Evolutionary conservation across 2,888 invertebrate species (phyloP).

Genomic region (Oscheius onirici): DNA sequence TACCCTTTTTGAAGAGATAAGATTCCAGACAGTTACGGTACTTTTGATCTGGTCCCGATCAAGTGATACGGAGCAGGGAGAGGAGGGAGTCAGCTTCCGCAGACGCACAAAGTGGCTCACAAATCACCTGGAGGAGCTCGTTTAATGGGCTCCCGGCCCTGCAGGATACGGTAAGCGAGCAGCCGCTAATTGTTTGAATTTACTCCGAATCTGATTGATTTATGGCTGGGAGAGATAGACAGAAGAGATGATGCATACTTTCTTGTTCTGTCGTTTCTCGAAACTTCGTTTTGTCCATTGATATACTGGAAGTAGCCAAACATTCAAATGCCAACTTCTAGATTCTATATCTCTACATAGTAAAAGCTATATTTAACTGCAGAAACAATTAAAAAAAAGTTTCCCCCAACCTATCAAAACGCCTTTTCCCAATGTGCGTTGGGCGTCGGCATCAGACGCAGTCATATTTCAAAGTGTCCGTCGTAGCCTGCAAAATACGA

Average conservation of each 20-base stretch:
- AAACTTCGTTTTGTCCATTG: no score
- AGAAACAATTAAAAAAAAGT: neutral
- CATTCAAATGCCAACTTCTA: no score
- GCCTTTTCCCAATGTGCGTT: neutral
- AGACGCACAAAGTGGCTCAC: slow-evolving; percentile 26
- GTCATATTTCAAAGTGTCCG: slow-evolving; percentile 18
- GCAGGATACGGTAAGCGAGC: slow-evolving; percentile 6
- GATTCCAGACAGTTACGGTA: no score
- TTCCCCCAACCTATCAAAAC: neutral
- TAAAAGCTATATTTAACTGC: no score
- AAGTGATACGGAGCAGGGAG: no score
- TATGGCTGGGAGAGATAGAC: neutral
- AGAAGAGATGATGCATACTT: no score
- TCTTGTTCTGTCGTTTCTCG: neutral
- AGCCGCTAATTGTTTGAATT: slow-evolving; percentile 16
- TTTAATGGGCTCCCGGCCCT: slow-evolving; percentile 20
- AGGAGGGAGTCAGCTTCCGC: slow-evolving; percentile 19
- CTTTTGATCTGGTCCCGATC: no score
- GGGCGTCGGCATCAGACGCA: neutral
- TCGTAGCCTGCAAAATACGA: slow-evolving; percentile 21
- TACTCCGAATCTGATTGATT: neutral
- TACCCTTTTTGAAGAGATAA: neutral
- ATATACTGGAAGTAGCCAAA: no score
- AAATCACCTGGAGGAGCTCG: slow-evolving; percentile 27
- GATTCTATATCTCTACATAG: no score